Evolutionary conservation across 2,888 invertebrate species (phyloP).

Genomic region (Pelosia muscerda): DNA sequence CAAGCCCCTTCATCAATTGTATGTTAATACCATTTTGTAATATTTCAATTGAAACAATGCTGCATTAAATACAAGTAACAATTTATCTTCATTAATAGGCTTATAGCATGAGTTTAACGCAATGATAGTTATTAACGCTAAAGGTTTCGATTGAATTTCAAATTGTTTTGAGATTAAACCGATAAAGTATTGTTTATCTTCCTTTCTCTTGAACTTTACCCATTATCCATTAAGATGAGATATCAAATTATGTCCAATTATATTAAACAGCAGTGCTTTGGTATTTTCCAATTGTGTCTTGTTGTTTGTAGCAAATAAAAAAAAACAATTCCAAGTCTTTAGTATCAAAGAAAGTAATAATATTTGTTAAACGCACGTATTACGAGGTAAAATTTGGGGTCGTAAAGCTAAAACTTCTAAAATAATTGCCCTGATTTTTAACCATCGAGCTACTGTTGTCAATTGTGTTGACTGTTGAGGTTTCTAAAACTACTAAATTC

Average conservation of each 20-base stretch:
- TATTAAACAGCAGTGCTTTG: not conserved
- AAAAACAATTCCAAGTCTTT: not conserved
- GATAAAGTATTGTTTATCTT: not conserved
- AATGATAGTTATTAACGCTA: not conserved
- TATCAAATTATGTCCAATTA: no score
- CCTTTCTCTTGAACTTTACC: no score
- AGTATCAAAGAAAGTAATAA: not conserved
- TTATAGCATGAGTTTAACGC: not conserved
- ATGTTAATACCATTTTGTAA: not conserved
- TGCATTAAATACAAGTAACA: not conserved
- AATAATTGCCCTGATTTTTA: constrained; percentile 4
- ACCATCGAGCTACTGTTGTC: not conserved
- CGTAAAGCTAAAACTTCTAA: not conserved
- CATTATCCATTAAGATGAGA: not conserved
- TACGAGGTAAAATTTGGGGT: not conserved
- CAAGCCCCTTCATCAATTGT: no score
- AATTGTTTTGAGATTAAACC: not conserved
- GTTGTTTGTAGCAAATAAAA: not conserved
- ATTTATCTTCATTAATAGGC: not conserved
- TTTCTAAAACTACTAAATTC: not conserved
- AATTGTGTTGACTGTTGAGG: not conserved
- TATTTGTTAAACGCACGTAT: not conserved
- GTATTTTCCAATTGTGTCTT: not conserved
- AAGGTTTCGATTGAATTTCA: not conserved
- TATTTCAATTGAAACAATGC: not conserved